Base-by-base conservation (phyloP, 2,888 invertebrate genomes). In the Drosophila testacea region DNA sequence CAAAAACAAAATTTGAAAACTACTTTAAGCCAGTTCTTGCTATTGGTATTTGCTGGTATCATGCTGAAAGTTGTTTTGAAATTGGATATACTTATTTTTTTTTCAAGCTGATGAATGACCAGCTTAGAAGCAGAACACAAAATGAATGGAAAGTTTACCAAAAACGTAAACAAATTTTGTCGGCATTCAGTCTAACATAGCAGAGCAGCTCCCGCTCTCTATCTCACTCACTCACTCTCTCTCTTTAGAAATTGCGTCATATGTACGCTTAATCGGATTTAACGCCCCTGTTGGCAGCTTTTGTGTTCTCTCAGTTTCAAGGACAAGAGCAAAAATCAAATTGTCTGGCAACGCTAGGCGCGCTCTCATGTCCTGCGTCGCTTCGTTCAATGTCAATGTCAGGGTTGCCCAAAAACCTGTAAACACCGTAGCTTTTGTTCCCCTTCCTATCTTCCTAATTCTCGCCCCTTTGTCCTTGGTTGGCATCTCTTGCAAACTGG, bases 191-290 rank as follows among this genome's bases (percentile, higher is more conserved):
- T 74, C 71, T 67, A 75, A 75, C 66, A 60, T 47, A 27, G 36
- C 48, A 9, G 6, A 44, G 36, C 42, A 32, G 30, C 27, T 36
- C 1, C 30, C 13, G 2, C 10, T 5, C 16, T 47, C 32, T 39
- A 34, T 10, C 47, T 39, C 11, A 13, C 36, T n/a, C n/a, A 6
- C 41, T 52, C 13, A 13, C 39, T 36, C 42, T 46, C 7, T 6
- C 41, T 28, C 39, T 39, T 28, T 16, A 28, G 46, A 71, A 69
- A 70, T 87, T 87, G 73, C 87, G 85, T 87, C 83, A 82, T 87
- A 30, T 30, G 57, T 47, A 47, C 47, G 54, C 60, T 57, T 69
- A 56, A 70, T 61, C 16, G 60, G 68, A 72, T 68, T 78, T 50
- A 70, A 51, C 36, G 69, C 59, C 36, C 42, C 41, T 47, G 13